Percentiles rank a stretch among this genome's conserved stretches.
These are phyloP conservation scores for Chiroxiphia lanceolata DNA, from an alignment of 2,797 vertebrate genomes.

Conservation along the genomic window DNA sequence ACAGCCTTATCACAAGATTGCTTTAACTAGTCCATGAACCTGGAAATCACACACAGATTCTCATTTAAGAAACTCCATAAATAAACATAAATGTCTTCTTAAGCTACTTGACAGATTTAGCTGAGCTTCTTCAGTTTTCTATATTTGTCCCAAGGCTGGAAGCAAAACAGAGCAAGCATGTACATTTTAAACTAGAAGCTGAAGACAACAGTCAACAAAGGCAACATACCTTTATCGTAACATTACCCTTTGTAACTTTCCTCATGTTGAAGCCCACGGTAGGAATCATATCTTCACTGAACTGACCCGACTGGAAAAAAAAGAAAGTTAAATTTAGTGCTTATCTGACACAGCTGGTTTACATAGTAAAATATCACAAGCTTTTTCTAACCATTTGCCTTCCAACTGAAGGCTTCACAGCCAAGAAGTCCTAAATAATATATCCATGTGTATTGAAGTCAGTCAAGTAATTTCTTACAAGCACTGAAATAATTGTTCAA, in stretches of 20 bases:
- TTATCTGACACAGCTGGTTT: background rate
- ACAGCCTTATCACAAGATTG: background rate
- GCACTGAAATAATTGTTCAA: background rate
- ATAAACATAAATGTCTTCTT: background rate
- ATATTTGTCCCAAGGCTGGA: background rate
- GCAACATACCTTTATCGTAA: constrained; percentile 94
- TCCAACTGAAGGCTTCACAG: background rate
- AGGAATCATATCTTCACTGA: constrained; percentile 99
- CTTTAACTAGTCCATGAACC: background rate
- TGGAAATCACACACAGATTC: background rate
- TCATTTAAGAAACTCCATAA: background rate
- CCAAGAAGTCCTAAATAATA: background rate
- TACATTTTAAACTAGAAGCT: background rate
- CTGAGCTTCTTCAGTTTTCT: constrained; percentile 12
- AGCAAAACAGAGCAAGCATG: background rate
- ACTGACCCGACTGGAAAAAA: constrained; percentile 90
- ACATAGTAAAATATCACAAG: background rate
- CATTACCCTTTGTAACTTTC: constrained; percentile 98
- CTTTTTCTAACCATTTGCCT: background rate
- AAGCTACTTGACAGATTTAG: background rate
- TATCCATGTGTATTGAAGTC: background rate
- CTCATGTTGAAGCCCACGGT: constrained; percentile 99
- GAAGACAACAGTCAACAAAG: background rate
- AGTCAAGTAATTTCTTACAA: background rate
- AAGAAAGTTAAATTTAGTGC: background rate